phyloP scores from a whole-genome alignment of 2,797 vertebrate species.

The Coracias cyanogaster region DNA sequence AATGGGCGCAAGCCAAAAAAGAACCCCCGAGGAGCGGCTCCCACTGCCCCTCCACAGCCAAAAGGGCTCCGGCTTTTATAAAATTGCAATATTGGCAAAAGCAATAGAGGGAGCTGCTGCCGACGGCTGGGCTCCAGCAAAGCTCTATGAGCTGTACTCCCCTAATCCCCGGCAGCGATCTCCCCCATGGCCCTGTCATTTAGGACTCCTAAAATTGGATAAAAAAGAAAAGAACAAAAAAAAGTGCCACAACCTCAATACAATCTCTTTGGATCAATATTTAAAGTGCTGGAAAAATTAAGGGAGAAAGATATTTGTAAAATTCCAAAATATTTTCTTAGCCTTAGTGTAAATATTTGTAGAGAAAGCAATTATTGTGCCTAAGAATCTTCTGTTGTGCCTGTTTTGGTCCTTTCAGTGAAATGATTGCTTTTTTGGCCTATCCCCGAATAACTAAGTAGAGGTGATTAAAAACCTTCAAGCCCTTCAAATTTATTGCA shows the following conservation, averaged over 20 bases:
- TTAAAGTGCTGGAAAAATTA: constrained; percentile 44
- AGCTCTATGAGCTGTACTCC: not conserved
- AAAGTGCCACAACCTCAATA: not conserved
- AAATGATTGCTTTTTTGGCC: constrained; percentile 48
- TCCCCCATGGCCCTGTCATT: not conserved
- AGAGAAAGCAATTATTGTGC: constrained; percentile 32
- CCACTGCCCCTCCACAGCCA: not conserved
- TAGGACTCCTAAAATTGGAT: not conserved
- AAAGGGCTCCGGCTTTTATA: not conserved
- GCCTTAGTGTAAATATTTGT: not conserved
- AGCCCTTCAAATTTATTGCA: constrained; percentile 54
- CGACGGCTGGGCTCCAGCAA: not conserved
- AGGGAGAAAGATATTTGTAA: constrained; percentile 47
- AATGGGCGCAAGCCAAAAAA: not conserved
- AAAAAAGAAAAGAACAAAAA: not conserved
- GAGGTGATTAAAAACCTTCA: constrained; percentile 66
- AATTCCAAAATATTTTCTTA: constrained; percentile 46
- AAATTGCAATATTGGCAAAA: constrained; percentile 9
- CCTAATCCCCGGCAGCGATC: not conserved
- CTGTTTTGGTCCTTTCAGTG: not conserved
- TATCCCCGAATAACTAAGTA: constrained; percentile 55
- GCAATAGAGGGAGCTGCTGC: constrained; percentile 55
- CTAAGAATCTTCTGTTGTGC: constrained; percentile 13
- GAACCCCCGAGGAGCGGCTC: not conserved
- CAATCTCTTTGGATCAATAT: constrained; percentile 41